Evolutionary conservation across 2,797 vertebrate species (phyloP).

Genomic region (Notolabrus celidotus): DNA sequence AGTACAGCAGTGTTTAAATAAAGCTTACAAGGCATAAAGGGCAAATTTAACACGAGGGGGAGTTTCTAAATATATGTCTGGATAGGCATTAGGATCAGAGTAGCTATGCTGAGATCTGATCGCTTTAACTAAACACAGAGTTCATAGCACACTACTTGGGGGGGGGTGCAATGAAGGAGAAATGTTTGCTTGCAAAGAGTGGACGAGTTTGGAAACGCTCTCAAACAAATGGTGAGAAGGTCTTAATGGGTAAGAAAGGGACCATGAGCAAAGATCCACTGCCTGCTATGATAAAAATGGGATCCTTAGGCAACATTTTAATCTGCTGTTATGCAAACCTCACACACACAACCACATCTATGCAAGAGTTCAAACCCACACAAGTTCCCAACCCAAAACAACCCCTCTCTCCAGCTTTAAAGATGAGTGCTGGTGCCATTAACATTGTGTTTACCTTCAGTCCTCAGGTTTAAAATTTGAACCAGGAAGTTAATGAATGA

Average conservation of each 20-base stretch:
- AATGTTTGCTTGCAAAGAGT: neutral
- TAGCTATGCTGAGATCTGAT: conserved; percentile 14
- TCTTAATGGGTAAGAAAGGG: too few species aligned
- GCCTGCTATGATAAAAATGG: too few species aligned
- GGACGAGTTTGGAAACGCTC: neutral
- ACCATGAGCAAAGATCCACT: neutral
- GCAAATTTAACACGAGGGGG: conserved; percentile 25
- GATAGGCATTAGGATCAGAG: conserved; percentile 19
- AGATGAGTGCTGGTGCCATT: neutral
- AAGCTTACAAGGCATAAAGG: conserved; percentile 17
- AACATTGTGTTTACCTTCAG: too few species aligned
- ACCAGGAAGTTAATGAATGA: neutral
- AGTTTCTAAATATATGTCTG: conserved; percentile 34
- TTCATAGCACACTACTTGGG: neutral
- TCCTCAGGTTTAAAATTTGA: neutral
- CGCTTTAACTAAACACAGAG: conserved; percentile 4
- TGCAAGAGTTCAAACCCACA: neutral
- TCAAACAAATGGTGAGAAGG: neutral
- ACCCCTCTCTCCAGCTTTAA: too few species aligned
- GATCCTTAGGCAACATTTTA: too few species aligned
- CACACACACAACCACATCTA: too few species aligned
- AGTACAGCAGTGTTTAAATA: conserved; percentile 29
- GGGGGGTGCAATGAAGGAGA: neutral
- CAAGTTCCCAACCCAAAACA: neutral
- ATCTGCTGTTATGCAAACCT: too few species aligned